Evolutionary conservation across 2,888 invertebrate species (phyloP), one percentile per base, ranked within the genome.

Genomic region (Hydroisotoma schaefferi): DNA sequence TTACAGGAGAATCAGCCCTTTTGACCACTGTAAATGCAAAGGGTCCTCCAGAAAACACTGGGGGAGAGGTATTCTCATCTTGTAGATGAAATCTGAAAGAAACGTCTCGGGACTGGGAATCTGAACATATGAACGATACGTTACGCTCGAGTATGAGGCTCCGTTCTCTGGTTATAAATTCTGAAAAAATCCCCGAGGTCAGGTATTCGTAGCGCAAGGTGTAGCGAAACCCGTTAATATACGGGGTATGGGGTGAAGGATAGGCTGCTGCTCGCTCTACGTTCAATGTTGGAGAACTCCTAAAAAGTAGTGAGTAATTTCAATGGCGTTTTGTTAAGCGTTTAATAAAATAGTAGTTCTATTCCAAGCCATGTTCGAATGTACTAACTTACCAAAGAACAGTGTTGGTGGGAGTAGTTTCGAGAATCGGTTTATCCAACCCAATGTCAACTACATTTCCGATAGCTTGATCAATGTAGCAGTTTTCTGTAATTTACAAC

Each of bases 141-240:
- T 47, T 47, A 8, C 47, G 20, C 10, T 47, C 26, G 22, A 47
- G 5, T 6, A 23, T n/a, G 4, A 5, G 10, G n/a, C 12, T 47
- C 6, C 26, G 8, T 47, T 47, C 23, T 10, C 5, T 25, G 6
- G 47, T 10, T 22, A 47, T 25, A n/a, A 47, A 47, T 5, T 47
- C n/a, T 5, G 47, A 18, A n/a, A 47, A 47, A 8, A 47, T 23
- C 23, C 23, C 47, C 8, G 23, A 10, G 10, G 47, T 37, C 33
- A 25, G 18, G 26, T 43, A 38, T 20, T 48, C 44, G 22, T 56
- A 56, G 12, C n/a, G 23, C 6, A 15, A 38, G 18, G 18, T 2
- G 20, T 38, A 56, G 10, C 56, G 56, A 2, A 56, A 26, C 3
- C 56, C 56, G 2, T 29, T 37, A 8, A 56, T 10, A 38, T 56